These are phyloP conservation scores for Indri indri DNA, from an alignment of 2,113 vertebrate species.

Conservation along the genomic window DNA sequence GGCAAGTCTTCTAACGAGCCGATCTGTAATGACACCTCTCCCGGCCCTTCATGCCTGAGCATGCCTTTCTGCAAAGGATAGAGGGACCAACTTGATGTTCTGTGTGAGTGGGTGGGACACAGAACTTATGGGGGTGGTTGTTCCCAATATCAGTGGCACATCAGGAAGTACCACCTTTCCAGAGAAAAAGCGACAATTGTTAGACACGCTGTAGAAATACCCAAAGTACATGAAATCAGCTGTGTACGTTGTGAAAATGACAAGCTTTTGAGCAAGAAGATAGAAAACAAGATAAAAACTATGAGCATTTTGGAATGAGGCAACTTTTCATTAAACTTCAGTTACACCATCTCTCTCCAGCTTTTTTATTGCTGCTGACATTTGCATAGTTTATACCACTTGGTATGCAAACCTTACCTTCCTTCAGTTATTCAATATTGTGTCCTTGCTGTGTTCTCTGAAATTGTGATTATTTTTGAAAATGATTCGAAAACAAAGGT, in stretches of 20 bases:
- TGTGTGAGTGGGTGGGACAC: not conserved
- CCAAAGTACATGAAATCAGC: not conserved
- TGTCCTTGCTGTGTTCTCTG: not conserved
- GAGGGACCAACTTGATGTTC: not conserved
- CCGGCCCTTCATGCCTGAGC: not conserved
- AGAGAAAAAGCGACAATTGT: not conserved
- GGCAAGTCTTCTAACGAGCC: not conserved
- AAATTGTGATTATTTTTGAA: slow-evolving; percentile 7
- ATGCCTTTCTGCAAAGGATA: not conserved
- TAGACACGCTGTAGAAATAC: not conserved
- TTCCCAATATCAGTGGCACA: not conserved
- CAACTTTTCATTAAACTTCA: not conserved
- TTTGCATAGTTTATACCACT: not conserved
- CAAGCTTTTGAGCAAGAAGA: not conserved
- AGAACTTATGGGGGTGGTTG: not conserved
- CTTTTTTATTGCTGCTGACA: not conserved
- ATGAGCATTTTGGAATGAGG: not conserved
- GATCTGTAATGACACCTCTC: not conserved
- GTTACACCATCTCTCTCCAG: not conserved
- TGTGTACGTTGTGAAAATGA: not conserved
- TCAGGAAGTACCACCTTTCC: not conserved
- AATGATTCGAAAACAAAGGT: not conserved
- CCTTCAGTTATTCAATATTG: not conserved
- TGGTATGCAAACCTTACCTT: not conserved
- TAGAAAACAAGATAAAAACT: not conserved